These are phyloP conservation scores for Whitmania pigra DNA, from an alignment of 1,140 invertebrate genomes.

Conservation along the genomic window DNA sequence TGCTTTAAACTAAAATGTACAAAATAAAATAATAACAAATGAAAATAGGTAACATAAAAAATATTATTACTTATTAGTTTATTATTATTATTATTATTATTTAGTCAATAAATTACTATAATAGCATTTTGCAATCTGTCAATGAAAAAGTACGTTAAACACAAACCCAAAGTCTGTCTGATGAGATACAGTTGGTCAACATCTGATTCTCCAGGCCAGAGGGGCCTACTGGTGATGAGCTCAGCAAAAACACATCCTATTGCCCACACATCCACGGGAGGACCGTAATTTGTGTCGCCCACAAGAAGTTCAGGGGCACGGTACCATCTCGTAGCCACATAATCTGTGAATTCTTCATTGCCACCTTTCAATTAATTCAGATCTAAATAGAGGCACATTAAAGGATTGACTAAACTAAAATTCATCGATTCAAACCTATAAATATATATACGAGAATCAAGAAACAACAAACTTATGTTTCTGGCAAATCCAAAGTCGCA, in stretches of 20 bases:
- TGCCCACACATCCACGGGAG: conserved; percentile 94
- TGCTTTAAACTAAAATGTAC: too few relatives aligned
- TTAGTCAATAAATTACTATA: too few relatives aligned
- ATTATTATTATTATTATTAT: too few relatives aligned
- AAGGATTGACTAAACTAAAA: not conserved
- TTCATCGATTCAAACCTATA: not conserved
- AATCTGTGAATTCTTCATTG: conserved; percentile 66
- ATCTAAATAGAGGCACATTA: not conserved
- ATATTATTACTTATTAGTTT: too few relatives aligned
- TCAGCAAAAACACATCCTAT: conserved; percentile 94
- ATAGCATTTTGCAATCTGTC: too few relatives aligned
- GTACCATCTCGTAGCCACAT: conserved; percentile 49
- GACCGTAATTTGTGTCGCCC: conserved; percentile 81
- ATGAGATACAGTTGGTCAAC: conserved; percentile 28
- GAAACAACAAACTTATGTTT: conserved; percentile 62
- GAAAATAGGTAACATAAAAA: too few relatives aligned
- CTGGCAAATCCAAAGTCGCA: conserved; percentile 98
- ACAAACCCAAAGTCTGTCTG: conserved; percentile 24
- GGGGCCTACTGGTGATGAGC: conserved; percentile 48
- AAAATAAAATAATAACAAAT: too few relatives aligned
- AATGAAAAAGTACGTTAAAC: too few relatives aligned
- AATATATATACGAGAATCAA: too few relatives aligned
- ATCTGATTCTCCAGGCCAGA: conserved; percentile 27
- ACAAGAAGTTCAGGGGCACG: conserved; percentile 62
- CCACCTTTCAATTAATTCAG: conserved; percentile 75